Base-by-base conservation (phyloP, 2,888 invertebrate species). In the Amphipoea lucens region DNA sequence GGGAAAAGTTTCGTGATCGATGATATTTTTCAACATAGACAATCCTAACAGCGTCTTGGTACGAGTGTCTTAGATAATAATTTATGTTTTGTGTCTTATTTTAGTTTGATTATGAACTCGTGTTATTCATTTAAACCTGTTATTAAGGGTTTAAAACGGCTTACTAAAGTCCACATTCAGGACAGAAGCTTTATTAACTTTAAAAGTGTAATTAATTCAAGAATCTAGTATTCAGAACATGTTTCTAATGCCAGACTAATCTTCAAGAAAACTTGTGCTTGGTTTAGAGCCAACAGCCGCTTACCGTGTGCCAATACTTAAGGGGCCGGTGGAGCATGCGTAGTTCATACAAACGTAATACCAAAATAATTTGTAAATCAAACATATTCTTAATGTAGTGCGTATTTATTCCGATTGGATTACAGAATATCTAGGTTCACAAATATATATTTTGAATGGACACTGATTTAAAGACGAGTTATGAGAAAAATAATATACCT, bases 31-130 rank as follows among this genome's bases (percentile, higher is more conserved):
- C 88, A 91, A 92, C 92, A 89, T 91, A 91, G 93, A 92, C 91
- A 92, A 83, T 89, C 94, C 94, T 96, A 96, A 96, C 96, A 96
- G 96, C 97, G 96, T 97, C 96, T 96, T 96, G 95, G 97, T 97
- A 97, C 96, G 96, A 96, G 96, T 96, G 96, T 91, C 89, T 94
- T 95, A 95, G 93, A 90, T 94, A 93, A 94, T 95, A 95, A 94
- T 93, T 90, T 91, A 85, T 93, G 92, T 90, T 92, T 91, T 92
- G 90, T 91, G 90, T 92, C 87, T 86, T 90, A 90, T 90, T 90
- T 90, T 87, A 87, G 82, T 91, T 92, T 92, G 92, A 90, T 92
- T 92, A 85, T 80, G 87, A 73, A 87, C 90, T 93, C 91, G 90
- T 94, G 93, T 93, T 92, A 92, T 93, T 92, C 91, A 92, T 92